Conservation (phyloP, 2,888 invertebrate species). For the Petrolisthes cinctipes region DNA sequence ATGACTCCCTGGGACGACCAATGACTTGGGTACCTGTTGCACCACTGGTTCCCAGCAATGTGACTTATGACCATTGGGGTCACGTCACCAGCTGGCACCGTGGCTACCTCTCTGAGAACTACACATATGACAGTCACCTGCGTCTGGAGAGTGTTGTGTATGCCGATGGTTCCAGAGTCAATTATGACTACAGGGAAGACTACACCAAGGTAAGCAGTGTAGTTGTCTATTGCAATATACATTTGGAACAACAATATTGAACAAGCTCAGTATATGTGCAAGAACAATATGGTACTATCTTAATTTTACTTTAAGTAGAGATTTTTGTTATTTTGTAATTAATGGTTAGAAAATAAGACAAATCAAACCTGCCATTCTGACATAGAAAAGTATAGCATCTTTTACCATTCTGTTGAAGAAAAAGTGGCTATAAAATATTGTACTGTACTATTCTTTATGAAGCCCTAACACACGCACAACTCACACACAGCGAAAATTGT, state of each 20-base stretch:
- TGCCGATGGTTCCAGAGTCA: constrained; percentile 54
- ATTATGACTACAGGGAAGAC: constrained; percentile 58
- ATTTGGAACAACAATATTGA: neutral
- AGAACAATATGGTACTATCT: neutral
- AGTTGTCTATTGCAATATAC: neutral
- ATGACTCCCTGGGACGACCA: constrained; percentile 64
- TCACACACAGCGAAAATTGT: no score
- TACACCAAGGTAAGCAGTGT: constrained; percentile 43
- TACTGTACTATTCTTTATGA: no score
- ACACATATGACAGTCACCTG: constrained; percentile 50
- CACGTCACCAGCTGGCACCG: constrained; percentile 55
- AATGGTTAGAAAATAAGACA: neutral
- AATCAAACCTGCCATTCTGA: neutral
- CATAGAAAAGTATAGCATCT: no score
- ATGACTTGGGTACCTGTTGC: constrained; percentile 59
- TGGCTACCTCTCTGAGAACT: constrained; percentile 57
- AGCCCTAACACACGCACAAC: no score
- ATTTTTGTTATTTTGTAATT: neutral
- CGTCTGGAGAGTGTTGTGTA: constrained; percentile 55
- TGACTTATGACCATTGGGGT: constrained; percentile 64
- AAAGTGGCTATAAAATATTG: no score
- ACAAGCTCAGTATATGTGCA: neutral
- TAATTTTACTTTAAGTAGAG: neutral
- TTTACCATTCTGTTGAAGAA: no score
- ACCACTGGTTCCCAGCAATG: constrained; percentile 57